These are phyloP conservation scores for Magallana angulata DNA, from an alignment of 1,140 invertebrate genomes.

Conservation along the genomic window DNA sequence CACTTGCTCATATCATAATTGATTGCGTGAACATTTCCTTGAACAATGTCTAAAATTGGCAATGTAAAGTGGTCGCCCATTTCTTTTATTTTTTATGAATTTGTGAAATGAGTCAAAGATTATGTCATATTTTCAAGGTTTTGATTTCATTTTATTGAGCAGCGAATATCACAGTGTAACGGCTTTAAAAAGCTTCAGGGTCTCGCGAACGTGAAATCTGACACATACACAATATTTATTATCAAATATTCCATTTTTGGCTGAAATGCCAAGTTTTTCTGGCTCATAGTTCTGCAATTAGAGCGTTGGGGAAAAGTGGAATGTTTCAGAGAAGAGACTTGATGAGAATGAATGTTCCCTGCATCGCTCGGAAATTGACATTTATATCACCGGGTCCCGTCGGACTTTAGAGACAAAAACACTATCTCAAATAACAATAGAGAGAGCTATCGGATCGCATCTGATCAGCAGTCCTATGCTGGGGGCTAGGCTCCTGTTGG, in stretches of 20 bases:
- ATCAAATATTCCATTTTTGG: constrained; percentile 13
- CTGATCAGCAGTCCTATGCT: too few species aligned
- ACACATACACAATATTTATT: constrained; percentile 24
- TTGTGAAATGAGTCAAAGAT: constrained; percentile 24
- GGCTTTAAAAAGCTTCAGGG: neutral
- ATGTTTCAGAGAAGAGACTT: constrained; percentile 2
- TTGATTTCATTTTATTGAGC: neutral
- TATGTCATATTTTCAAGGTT: constrained; percentile 29
- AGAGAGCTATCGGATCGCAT: too few species aligned
- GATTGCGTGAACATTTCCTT: too few species aligned
- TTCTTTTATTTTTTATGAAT: neutral
- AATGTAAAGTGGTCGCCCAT: too few species aligned
- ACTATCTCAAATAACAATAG: neutral
- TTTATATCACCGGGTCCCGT: neutral
- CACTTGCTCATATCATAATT: too few species aligned
- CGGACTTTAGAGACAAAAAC: neutral
- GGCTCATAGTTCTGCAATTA: neutral
- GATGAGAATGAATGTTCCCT: constrained; percentile 17
- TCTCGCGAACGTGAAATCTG: neutral
- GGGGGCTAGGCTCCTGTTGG: too few species aligned
- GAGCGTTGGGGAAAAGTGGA: neutral
- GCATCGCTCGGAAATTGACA: neutral
- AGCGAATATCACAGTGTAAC: neutral
- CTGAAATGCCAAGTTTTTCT: neutral
- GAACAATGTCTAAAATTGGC: too few species aligned